Conservation (phyloP, 2,113 vertebrate species). For the Pheucticus melanocephalus region DNA sequence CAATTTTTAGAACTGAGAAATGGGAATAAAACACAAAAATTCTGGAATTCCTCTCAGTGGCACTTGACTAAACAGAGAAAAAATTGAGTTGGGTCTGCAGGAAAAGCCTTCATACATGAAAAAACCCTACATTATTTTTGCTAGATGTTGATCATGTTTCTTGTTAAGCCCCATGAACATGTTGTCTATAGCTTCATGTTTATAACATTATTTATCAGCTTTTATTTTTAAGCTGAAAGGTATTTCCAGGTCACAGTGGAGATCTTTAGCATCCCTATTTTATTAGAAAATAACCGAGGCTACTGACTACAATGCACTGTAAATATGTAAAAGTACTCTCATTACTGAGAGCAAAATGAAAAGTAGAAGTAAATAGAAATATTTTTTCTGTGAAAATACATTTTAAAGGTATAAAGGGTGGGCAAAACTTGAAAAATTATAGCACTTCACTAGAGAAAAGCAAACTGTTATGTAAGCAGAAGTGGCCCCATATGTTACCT, state of each 20-base stretch:
- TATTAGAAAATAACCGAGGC: not conserved
- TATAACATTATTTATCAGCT: not conserved
- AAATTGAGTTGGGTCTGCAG: not conserved
- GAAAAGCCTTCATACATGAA: not conserved
- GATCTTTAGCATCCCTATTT: not conserved
- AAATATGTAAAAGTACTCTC: not conserved
- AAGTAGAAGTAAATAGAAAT: not conserved
- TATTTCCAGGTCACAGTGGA: not conserved
- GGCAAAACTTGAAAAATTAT: fast-evolving
- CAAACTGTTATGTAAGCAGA: not conserved
- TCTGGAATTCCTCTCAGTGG: not conserved
- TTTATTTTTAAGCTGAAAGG: not conserved
- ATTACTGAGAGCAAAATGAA: not conserved
- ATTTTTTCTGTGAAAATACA: not conserved
- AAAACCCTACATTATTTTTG: not conserved
- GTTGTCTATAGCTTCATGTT: not conserved
- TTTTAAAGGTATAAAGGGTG: not conserved
- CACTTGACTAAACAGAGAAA: not conserved
- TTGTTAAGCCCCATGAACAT: not conserved
- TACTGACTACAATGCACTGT: not conserved
- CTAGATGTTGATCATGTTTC: not conserved
- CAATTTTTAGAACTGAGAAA: not conserved
- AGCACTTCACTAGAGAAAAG: not conserved
- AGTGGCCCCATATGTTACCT: not conserved
- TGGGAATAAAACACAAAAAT: not conserved